These are phyloP conservation scores for Drosophila ezoana DNA, from an alignment of 2,888 invertebrate species.

Conservation along the genomic window DNA sequence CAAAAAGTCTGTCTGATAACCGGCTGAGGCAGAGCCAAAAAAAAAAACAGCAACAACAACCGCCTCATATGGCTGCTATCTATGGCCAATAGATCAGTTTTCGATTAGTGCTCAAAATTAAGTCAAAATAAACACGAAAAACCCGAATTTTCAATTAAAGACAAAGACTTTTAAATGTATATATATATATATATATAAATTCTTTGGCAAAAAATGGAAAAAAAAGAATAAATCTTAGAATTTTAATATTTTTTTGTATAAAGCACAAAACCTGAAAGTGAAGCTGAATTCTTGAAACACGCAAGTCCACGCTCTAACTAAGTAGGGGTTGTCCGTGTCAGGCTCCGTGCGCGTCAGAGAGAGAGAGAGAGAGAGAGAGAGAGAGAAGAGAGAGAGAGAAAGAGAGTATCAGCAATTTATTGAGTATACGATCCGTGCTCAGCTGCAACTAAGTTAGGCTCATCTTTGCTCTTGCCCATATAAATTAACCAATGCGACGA, in stretches of 20 bases:
- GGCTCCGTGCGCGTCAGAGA: constrained; percentile 5
- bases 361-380: neutral
- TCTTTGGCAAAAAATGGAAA: constrained; percentile 28
- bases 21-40: constrained; percentile 16
- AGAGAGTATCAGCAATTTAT: constrained; percentile 43
- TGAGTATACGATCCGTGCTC: constrained; percentile 58
- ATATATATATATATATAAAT: constrained; percentile 35
- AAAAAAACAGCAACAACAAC: constrained; percentile 14
- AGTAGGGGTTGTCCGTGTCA: constrained; percentile 41
- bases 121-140: constrained; percentile 75
- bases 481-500: constrained; percentile 67
- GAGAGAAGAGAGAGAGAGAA: neutral
- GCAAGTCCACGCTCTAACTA: constrained; percentile 40
- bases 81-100: constrained; percentile 72
- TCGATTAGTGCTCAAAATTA: constrained; percentile 68
- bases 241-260: constrained; percentile 60
- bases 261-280: constrained; percentile 69
- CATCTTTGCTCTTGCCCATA: constrained; percentile 75
- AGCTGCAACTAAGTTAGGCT: constrained; percentile 58
- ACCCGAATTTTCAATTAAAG: constrained; percentile 78
- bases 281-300: constrained; percentile 70
- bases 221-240: constrained; percentile 62
- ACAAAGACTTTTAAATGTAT: constrained; percentile 29
- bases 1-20: constrained; percentile 39
- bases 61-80: constrained; percentile 30